A percentile compares a stretch with the other conserved stretches of the same genome.
phyloP scores from a whole-genome alignment of 2,113 vertebrate genomes.

The Todiramphus chloris region DNA sequence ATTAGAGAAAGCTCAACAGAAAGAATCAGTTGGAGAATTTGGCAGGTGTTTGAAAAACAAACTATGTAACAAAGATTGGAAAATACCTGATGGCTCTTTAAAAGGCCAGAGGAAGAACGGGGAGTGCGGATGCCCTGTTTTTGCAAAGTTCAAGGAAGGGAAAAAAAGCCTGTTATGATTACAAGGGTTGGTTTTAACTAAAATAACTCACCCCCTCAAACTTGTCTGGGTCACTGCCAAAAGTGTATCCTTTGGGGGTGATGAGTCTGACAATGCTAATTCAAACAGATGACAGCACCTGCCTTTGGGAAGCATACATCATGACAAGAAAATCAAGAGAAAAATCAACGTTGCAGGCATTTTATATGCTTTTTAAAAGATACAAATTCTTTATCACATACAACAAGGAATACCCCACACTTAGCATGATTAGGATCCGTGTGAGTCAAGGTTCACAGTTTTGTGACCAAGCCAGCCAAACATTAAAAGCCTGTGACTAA shows the following conservation, averaged over 20 bases:
- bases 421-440: neutral
- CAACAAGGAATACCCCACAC: neutral
- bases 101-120: neutral
- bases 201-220: neutral
- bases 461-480: neutral
- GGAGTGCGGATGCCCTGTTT: neutral
- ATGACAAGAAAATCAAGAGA: neutral
- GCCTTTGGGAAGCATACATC: neutral
- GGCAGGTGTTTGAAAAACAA: neutral
- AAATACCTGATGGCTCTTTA: neutral
- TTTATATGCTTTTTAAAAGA: neutral
- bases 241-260: neutral
- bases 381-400: neutral
- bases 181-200: neutral
- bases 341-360: neutral
- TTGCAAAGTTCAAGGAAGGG: neutral
- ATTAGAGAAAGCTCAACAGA: neutral
- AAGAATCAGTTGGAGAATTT: neutral
- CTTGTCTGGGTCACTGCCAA: neutral
- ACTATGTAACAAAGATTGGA: neutral
- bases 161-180: neutral
- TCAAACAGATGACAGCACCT: slow-evolving; percentile 4
- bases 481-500: neutral
- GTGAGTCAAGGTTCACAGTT: neutral
- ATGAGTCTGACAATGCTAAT: neutral